Conservation (phyloP, 2,113 vertebrate species). For the pig (Sus scrofa) region T2T-Sscrofa CM000817.6:86006001-86006500, state of each 20-base stretch:
- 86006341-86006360: neutral
- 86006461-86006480: too few relatives aligned
- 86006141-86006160: too few relatives aligned
- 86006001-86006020: neutral
- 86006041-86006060: too few relatives aligned
- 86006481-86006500: neutral
- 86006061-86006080: too few relatives aligned
- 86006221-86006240: too few relatives aligned
- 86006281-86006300: neutral
- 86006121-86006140: too few relatives aligned
- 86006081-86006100: too few relatives aligned
- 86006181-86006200: too few relatives aligned
- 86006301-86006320: neutral
- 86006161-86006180: too few relatives aligned
- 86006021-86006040: too few relatives aligned
- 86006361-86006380: neutral
- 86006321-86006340: neutral
- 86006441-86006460: neutral
- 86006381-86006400: rapidly evolving
- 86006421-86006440: neutral
- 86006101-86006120: too few relatives aligned
- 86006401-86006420: neutral
- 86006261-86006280: neutral
- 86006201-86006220: too few relatives aligned
- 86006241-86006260: neutral